A percentile compares a stretch with the other conserved stretches of the same genome.
Conservation (phyloP, 2,113 vertebrate genomes). For the Dasypus novemcinctus region DNA sequence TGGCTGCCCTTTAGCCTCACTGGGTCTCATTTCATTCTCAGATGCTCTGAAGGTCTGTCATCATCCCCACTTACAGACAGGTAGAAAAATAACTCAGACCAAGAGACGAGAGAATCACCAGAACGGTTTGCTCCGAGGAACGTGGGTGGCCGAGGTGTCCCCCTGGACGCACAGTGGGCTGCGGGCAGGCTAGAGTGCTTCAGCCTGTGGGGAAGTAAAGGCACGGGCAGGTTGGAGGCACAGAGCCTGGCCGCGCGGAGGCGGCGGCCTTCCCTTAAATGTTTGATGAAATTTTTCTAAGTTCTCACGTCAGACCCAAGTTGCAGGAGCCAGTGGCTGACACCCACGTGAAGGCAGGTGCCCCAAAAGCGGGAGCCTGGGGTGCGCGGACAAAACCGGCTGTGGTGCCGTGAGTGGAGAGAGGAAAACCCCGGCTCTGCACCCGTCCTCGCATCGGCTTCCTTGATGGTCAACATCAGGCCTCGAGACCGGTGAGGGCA, state of each 20-base stretch:
- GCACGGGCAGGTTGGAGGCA: neutral
- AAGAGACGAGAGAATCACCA: neutral
- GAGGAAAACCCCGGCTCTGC: accelerated
- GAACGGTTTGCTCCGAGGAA: neutral
- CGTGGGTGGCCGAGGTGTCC: accelerated
- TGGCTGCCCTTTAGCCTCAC: neutral
- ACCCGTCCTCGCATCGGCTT: accelerated
- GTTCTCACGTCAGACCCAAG: neutral
- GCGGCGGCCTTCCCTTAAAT: accelerated
- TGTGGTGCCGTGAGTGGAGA: accelerated
- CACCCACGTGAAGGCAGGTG: constrained; percentile 16
- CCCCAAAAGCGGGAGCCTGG: neutral
- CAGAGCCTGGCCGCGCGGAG: neutral
- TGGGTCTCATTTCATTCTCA: neutral
- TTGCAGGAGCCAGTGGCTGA: neutral
- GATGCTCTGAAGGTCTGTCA: accelerated
- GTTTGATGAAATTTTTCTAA: neutral
- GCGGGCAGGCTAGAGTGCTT: accelerated
- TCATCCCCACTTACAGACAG: neutral
- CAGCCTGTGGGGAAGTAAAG: neutral
- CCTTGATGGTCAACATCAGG: neutral
- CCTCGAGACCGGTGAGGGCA: accelerated
- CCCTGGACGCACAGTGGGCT: accelerated
- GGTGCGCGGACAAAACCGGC: accelerated
- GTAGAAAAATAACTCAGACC: neutral